A percentile compares a stretch with the other conserved stretches of the same genome.
These are phyloP conservation scores for Fratercula arctica DNA, from an alignment of 2,797 vertebrate species.

Conservation along the genomic window DNA sequence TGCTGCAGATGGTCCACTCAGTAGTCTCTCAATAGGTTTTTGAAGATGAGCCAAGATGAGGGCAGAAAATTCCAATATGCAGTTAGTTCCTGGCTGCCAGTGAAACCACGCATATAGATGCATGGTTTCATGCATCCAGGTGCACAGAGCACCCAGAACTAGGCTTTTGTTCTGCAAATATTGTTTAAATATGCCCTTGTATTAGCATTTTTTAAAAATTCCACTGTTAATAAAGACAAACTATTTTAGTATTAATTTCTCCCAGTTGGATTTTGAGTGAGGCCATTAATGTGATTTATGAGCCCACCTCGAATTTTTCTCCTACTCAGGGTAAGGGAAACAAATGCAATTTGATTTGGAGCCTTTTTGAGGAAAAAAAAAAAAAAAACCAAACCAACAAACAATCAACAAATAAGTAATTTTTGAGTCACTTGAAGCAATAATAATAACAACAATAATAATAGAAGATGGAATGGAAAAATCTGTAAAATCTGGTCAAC, in stretches of 20 bases:
- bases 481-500: not conserved
- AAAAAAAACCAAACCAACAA: too few relatives aligned
- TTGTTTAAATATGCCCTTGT: not conserved
- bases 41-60: not conserved
- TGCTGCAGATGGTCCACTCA: slow-evolving; percentile 12
- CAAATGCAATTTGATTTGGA: not conserved
- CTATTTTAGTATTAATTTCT: slow-evolving; percentile 38
- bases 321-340: not conserved
- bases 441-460: not conserved
- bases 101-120: fast-evolving
- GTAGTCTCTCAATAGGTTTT: not conserved
- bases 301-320: not conserved
- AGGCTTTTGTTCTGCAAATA: not conserved
- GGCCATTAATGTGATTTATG: slow-evolving; percentile 24
- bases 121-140: not conserved
- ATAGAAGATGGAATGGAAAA: not conserved
- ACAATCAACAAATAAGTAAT: not conserved
- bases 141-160: not conserved
- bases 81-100: not conserved
- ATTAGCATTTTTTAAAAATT: not conserved
- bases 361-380: not conserved
- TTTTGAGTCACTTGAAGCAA: not conserved
- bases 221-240: not conserved
- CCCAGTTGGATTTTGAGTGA: not conserved
- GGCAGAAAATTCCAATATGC: not conserved